Conservation (phyloP, 1,140 invertebrate genomes). For the Drosophila equinoxialis region DNA sequence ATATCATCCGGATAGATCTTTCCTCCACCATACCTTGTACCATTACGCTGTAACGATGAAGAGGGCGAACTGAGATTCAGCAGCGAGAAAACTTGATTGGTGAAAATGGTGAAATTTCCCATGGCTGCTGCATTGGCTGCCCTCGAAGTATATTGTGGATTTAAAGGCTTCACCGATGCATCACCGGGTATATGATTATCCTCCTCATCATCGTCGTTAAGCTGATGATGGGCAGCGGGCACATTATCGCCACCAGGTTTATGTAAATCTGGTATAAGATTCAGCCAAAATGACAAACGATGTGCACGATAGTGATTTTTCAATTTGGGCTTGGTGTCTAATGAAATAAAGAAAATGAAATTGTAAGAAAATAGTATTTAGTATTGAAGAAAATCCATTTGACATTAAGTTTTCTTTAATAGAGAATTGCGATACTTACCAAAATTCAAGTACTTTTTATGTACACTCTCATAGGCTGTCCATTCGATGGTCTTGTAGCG, state of each 20-base stretch:
- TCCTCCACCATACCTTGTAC: slow-evolving; percentile 54
- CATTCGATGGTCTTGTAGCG: slow-evolving; percentile 94
- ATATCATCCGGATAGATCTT: slow-evolving; percentile 73
- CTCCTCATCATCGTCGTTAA: slow-evolving; percentile 88
- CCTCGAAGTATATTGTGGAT: slow-evolving; percentile 81
- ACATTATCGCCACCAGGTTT: slow-evolving; percentile 93
- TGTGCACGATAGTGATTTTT: slow-evolving; percentile 97
- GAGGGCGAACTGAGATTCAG: slow-evolving; percentile 80
- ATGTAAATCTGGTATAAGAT: slow-evolving; percentile 97
- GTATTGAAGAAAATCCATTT: not conserved
- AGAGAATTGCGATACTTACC: slow-evolving; percentile 84
- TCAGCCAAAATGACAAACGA: slow-evolving; percentile 97
- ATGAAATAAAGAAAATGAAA: slow-evolving; percentile 5
- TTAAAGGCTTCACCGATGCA: slow-evolving; percentile 84
- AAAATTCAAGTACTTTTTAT: slow-evolving; percentile 95
- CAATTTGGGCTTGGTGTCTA: slow-evolving; percentile 93
- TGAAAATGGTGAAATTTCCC: slow-evolving; percentile 81
- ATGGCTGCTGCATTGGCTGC: slow-evolving; percentile 83
- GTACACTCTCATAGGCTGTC: slow-evolving; percentile 95
- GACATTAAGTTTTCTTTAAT: not conserved
- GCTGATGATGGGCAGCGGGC: slow-evolving; percentile 92
- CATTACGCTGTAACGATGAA: slow-evolving; percentile 74
- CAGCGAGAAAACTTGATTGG: slow-evolving; percentile 80
- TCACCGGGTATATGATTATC: slow-evolving; percentile 84
- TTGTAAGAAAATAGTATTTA: not conserved